A percentile compares a stretch with the other conserved stretches of the same genome.
Conservation (phyloP, 2,888 invertebrate species). For the Andrena praecox region DNA sequence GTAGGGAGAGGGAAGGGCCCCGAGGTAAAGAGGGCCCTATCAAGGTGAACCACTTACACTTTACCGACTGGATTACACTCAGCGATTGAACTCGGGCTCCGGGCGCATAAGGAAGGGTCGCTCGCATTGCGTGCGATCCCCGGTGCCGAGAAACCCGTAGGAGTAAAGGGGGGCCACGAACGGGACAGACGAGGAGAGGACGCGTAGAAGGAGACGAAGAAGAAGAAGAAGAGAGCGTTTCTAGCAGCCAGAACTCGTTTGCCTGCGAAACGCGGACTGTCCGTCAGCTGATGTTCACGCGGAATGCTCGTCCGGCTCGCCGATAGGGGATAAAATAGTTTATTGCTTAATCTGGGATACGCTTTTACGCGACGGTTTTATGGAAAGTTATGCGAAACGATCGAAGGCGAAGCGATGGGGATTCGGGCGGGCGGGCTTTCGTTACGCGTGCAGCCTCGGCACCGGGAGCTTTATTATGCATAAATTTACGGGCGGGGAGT, state of each 20-base stretch:
- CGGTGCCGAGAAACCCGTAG: slow-evolving; percentile 58
- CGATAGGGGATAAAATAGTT: slow-evolving; percentile 60
- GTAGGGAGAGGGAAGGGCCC: slow-evolving; percentile 60
- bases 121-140: slow-evolving; percentile 72
- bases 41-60: slow-evolving; percentile 84
- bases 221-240: slow-evolving; percentile 19
- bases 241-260: slow-evolving; percentile 51
- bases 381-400: slow-evolving; percentile 51
- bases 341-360: slow-evolving; percentile 60
- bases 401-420: slow-evolving; percentile 16
- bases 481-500: slow-evolving; percentile 45
- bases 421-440: background rate
- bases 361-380: slow-evolving; percentile 54
- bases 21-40: slow-evolving; percentile 77
- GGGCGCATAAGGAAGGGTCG: slow-evolving; percentile 71
- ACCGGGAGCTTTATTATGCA: slow-evolving; percentile 42
- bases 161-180: slow-evolving; percentile 9
- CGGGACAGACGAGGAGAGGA: too few relatives aligned
- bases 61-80: slow-evolving; percentile 83
- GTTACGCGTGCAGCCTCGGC: slow-evolving; percentile 29
- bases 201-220: background rate
- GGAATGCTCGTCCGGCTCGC: slow-evolving; percentile 30
- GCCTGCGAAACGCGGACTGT: slow-evolving; percentile 44
- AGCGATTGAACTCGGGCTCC: slow-evolving; percentile 79
- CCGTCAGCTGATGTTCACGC: slow-evolving; percentile 61